Conservation (phyloP, 2,113 vertebrate species). For the Muscicapa adusta region DNA sequence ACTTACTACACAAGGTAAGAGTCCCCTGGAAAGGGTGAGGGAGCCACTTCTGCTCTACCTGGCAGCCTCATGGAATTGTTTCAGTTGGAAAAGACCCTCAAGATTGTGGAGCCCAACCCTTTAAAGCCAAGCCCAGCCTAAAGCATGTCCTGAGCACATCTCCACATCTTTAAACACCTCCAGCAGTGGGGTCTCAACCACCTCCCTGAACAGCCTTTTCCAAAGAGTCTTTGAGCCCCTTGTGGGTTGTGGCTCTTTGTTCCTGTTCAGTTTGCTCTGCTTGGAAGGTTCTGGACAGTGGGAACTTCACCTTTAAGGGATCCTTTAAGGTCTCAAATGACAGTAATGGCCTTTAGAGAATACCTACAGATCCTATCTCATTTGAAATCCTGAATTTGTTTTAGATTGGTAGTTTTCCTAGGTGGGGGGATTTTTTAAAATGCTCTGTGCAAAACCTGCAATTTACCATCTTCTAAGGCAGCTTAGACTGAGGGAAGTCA, state of each 20-base stretch:
- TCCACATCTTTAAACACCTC: not conserved
- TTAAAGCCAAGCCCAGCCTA: not conserved
- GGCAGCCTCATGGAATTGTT: not conserved
- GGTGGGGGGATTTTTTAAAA: not conserved
- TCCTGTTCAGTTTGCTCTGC: not conserved
- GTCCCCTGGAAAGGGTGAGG: not conserved
- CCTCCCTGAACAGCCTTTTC: not conserved
- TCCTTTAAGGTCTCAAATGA: too few species aligned
- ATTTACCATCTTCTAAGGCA: not conserved
- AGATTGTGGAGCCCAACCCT: not conserved
- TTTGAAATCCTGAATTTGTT: not conserved
- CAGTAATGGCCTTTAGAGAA: not conserved
- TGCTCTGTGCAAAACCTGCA: not conserved
- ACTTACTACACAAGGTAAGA: constrained; percentile 88
- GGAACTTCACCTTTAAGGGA: not conserved
- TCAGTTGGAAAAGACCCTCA: not conserved
- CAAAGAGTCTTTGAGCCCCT: not conserved
- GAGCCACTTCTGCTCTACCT: not conserved
- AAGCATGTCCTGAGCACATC: not conserved
- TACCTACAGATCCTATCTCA: not conserved
- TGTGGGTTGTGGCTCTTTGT: not conserved
- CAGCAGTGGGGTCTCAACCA: not conserved
- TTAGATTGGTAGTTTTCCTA: not conserved
- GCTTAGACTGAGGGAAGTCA: not conserved
- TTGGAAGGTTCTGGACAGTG: not conserved